Percentiles rank a stretch among this genome's conserved stretches.
phyloP scores from a whole-genome alignment of 2,113 vertebrate species.

The Alouatta palliata region DNA sequence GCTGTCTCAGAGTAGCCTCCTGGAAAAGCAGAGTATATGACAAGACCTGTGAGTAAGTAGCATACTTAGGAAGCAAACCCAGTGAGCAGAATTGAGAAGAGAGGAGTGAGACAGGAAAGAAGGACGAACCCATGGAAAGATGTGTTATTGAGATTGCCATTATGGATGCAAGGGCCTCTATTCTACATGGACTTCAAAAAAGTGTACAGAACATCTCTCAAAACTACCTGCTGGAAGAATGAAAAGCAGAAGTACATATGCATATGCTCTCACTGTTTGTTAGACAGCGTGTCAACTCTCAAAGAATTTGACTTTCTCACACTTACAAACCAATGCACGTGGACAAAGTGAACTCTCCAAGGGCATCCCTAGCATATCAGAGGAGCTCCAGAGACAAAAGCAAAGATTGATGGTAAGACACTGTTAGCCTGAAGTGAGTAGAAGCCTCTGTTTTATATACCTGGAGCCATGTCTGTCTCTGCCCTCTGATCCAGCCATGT shows the following conservation, averaged over 20 bases:
- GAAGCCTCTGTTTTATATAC: not conserved
- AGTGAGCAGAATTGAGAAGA: not conserved
- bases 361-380: not conserved
- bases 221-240: not conserved
- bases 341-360: not conserved
- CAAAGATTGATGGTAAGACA: not conserved
- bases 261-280: not conserved
- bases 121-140: not conserved
- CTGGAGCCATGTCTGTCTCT: not conserved
- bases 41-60: not conserved
- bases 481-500: not conserved
- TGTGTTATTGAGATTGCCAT: not conserved
- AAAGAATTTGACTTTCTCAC: not conserved
- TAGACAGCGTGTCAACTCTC: not conserved
- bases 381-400: not conserved
- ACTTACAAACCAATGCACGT: not conserved
- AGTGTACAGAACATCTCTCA: not conserved
- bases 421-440: not conserved
- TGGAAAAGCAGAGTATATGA: not conserved
- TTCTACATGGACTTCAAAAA: not conserved
- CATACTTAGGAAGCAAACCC: not conserved
- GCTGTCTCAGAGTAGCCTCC: not conserved
- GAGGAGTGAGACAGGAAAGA: not conserved
- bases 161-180: not conserved
- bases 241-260: not conserved